These are phyloP conservation scores for Apocrypta bakeri DNA, from an alignment of 1,140 invertebrate genomes.

Conservation along the genomic window DNA sequence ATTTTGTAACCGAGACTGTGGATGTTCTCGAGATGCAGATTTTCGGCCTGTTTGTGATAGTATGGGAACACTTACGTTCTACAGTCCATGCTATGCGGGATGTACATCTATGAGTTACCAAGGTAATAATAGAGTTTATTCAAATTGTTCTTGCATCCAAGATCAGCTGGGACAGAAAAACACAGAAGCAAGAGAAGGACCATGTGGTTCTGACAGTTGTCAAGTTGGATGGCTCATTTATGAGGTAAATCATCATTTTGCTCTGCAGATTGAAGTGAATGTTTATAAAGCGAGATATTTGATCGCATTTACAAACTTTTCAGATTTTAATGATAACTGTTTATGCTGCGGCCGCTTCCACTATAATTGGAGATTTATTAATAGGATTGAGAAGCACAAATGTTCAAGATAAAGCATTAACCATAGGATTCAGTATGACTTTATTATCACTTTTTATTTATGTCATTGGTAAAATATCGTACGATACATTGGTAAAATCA, in stretches of 20 bases:
- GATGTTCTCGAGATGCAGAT: conserved; percentile 76
- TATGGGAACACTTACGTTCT: conserved; percentile 76
- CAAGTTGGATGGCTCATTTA: conserved; percentile 75
- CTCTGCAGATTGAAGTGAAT: no score
- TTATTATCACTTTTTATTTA: conserved; percentile 74
- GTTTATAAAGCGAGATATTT: no score
- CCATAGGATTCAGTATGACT: conserved; percentile 76
- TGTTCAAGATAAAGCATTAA: conserved; percentile 77
- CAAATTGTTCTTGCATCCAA: conserved; percentile 74
- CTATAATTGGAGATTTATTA: conserved; percentile 75
- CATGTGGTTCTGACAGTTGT: conserved; percentile 75
- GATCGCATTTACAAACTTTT: background rate
- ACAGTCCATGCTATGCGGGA: conserved; percentile 83
- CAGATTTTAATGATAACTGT: conserved; percentile 61
- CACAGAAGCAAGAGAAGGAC: conserved; percentile 72
- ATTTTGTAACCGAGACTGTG: conserved; percentile 79
- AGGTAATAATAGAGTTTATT: conserved; percentile 72
- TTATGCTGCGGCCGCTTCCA: conserved; percentile 66
- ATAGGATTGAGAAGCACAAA: conserved; percentile 75
- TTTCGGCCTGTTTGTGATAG: conserved; percentile 81
- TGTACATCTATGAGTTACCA: conserved; percentile 72
- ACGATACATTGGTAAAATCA: conserved; percentile 70
- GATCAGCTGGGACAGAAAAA: conserved; percentile 60
- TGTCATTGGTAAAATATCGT: conserved; percentile 76
- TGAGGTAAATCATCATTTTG: conserved; percentile 72